Evolutionary conservation across 2,888 invertebrate genomes (phyloP).

Genomic region (Dermolepida albohirtum): DNA sequence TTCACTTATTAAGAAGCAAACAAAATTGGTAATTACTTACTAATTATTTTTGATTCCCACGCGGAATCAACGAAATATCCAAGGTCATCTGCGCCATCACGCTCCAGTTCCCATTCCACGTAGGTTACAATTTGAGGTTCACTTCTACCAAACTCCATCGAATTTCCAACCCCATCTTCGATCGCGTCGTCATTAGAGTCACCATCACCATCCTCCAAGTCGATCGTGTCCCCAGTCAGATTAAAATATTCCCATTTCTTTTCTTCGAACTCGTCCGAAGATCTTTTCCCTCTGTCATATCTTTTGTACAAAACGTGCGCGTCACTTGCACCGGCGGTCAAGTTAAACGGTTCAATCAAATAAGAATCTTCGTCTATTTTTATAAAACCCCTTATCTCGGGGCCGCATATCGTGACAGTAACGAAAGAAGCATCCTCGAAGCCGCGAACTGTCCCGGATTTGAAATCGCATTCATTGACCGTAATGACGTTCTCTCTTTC

Average conservation of each 20-base stretch:
- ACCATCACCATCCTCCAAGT: constrained; percentile 58
- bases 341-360: constrained; percentile 56
- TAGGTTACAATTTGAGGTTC: constrained; percentile 21
- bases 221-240: constrained; percentile 66
- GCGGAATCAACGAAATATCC: constrained; percentile 66
- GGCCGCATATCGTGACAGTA: constrained; percentile 57
- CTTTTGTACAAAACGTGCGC: constrained; percentile 35
- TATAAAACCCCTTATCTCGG: constrained; percentile 56
- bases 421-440: constrained; percentile 54
- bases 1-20: too few relatives aligned
- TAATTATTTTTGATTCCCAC: constrained; percentile 60
- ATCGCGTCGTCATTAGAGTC: constrained; percentile 41
- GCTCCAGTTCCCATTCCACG: constrained; percentile 52
- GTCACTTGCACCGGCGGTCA: constrained; percentile 12
- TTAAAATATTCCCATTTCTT: constrained; percentile 60
- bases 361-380: constrained; percentile 53
- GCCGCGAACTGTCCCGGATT: constrained; percentile 55
- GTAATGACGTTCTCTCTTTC: constrained; percentile 42
- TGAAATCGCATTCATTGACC: constrained; percentile 54
- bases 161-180: constrained; percentile 20
- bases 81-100: constrained; percentile 61
- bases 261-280: neutral
- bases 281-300: constrained; percentile 27
- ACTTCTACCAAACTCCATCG: constrained; percentile 1
- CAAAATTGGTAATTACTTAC: too few relatives aligned